phyloP scores from a whole-genome alignment of 2,888 invertebrate species.

The Ichneumon xanthorius region DNA sequence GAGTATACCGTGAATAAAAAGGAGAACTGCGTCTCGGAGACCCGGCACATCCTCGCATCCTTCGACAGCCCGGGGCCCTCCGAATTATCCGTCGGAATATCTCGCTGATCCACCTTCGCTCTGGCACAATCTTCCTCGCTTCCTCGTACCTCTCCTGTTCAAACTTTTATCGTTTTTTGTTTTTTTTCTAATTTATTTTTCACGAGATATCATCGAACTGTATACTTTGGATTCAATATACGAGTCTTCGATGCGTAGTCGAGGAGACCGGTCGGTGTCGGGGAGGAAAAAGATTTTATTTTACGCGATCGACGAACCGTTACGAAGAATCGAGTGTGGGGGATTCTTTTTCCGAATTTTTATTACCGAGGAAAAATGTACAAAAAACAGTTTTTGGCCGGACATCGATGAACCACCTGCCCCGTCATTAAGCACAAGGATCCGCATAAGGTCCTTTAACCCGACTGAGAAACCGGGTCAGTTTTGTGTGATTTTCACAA shows the following conservation, averaged over 20 bases:
- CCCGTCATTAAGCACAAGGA: too few species aligned
- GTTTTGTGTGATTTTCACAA: too few species aligned
- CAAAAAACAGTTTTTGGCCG: too few species aligned
- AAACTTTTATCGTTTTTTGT: neutral
- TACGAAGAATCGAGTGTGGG: too few species aligned
- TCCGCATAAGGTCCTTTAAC: too few species aligned
- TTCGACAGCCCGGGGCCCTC: conserved; percentile 18
- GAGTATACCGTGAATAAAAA: conserved; percentile 30
- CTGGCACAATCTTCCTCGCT: neutral
- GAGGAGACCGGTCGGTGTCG: neutral
- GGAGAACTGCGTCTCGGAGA: neutral
- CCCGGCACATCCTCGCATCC: conserved; percentile 1
- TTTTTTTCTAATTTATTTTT: neutral
- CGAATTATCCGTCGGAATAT: conserved; percentile 54
- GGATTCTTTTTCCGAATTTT: too few species aligned
- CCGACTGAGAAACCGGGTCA: too few species aligned
- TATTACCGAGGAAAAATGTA: too few species aligned
- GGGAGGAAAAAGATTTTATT: neutral
- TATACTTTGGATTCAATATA: neutral
- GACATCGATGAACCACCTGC: too few species aligned
- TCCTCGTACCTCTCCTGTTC: neutral
- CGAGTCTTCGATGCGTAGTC: neutral
- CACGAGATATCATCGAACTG: neutral
- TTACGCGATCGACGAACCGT: neutral
- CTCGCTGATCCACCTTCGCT: conserved; percentile 25